Base-by-base conservation (phyloP, 2,888 invertebrate species). In the Ormyrus pomaceus region DNA sequence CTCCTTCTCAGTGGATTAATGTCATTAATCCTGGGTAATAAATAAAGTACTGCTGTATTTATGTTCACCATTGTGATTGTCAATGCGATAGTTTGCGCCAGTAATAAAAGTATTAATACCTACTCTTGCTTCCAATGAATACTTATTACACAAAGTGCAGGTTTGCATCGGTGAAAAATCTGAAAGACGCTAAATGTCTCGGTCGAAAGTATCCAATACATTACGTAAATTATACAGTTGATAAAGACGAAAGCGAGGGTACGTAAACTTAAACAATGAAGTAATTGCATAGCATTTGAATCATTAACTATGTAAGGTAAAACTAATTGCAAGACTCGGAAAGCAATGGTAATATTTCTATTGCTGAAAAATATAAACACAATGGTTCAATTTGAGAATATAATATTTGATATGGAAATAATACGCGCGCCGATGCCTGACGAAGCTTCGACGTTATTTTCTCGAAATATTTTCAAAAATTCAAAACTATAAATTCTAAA, bases 211-310 rank as follows among this genome's bases (percentile, higher is more conserved):
- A 74, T n/a, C 73, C 62, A n/a, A 59, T 19, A 13, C 58, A 66
- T 75, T 75, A 75, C 8, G 58, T 11, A 75, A 75, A 75, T 75
- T 64, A 70, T 56, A 62, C 69, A n/a, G 55, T 34, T 53, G 46
- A 48, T 19, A 59, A 46, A 55, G 62, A 77, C 48, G 46, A 70
- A 56, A 55, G 19, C 19, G 11, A 55, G 58, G 34, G 55, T 48
- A 5, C 51, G 56, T 55, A 62, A 62, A n/a, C 62, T 50, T 11
- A 70, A 77, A 77, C 76, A 77, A 77, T 77, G 69, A 77, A 70
- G 56, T 50, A 10, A 77, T 77, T 70, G 53, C 13, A n/a, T 46
- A 46, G 53, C 46, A 0, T 19, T 62, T 76, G 61, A 51, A 53
- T 76, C 68, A 68, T 76, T 68, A 68, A 34, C 51, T 50, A 19